phyloP scores from a whole-genome alignment of 1,140 invertebrate genomes.

The Zophobas morio region DNA sequence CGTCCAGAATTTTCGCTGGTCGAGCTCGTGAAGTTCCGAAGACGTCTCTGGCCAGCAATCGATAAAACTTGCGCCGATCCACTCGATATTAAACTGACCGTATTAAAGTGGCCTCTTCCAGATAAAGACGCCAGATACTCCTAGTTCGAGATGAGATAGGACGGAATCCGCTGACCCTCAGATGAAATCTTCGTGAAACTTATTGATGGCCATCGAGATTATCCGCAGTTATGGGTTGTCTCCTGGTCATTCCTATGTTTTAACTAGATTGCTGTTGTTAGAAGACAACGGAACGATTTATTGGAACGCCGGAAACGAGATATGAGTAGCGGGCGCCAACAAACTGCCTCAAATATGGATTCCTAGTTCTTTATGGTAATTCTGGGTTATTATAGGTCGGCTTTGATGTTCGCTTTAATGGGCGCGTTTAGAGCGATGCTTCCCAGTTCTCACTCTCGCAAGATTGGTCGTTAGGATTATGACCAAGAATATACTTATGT shows the following conservation, averaged over 20 bases:
- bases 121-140: constrained; percentile 39
- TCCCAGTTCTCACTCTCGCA: not conserved
- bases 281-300: constrained; percentile 24
- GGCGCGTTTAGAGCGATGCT: no score
- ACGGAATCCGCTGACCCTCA: constrained; percentile 60
- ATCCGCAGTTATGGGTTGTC: constrained; percentile 65
- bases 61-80: constrained; percentile 57
- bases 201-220: constrained; percentile 65
- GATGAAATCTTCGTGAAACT: constrained; percentile 64
- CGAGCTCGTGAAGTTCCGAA: no score
- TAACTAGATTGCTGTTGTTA: constrained; percentile 63
- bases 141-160: constrained; percentile 36
- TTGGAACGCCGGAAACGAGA: constrained; percentile 3
- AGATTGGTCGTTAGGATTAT: no score
- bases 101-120: constrained; percentile 52
- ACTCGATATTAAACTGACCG: constrained; percentile 65
- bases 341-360: not conserved
- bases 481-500: no score
- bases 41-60: constrained; percentile 24
- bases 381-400: no score
- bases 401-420: no score
- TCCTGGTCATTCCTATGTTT: constrained; percentile 65
- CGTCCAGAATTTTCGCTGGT: no score
- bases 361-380: no score
- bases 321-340: constrained; percentile 12